Base-by-base conservation (phyloP, 2,113 vertebrate genomes). In the Epinephelus fuscoguttatus region DNA sequence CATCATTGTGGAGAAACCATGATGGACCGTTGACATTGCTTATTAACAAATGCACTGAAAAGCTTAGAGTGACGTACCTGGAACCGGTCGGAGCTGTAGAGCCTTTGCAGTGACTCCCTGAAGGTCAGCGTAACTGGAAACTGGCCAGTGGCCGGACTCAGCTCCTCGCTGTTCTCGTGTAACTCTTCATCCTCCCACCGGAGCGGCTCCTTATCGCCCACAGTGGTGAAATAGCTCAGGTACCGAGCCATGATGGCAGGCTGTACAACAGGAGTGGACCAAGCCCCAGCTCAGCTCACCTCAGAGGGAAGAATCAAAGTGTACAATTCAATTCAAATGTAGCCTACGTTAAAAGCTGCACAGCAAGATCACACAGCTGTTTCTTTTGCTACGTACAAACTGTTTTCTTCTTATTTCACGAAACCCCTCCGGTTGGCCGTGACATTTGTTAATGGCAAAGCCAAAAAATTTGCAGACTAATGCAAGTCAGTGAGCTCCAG, bases 161-260 rank as follows among this genome's bases (percentile, higher is more conserved):
- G 70, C 0, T 94, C 95, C 2, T 94, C 95, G 0, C 82, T 88
- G 70, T 40, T 42, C 23, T 25, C 61, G 0, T 94, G 91, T 45
- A 91, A 81, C 53, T 96, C 95, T 5, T 97, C 97, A 0, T 97
- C 95, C 18, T 96, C 94, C 94, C 86, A 95, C 13, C 92, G 90
- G 57, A 49, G 82, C 27, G 92, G 92, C 0, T 96, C 94, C 47
- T 95, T 81, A 0, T 99, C 98, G 0, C 98, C 98, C 13, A 98
- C 97, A 4, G 97, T 94, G 0, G 97, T 99, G 95, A 99, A 99
- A 77, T 97, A 95, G 84, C 81, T 97, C 93, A 99, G 92, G 91
- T 96, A 97, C 56, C 23, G 93, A 81, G 97, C 94, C 98, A 99
- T 99, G 40, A 33, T 40, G 14, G 50, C 27, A 12, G 59, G 72